These are phyloP conservation scores for Rhincodon typus DNA, from an alignment of 2,797 vertebrate species.

Conservation along the genomic window DNA sequence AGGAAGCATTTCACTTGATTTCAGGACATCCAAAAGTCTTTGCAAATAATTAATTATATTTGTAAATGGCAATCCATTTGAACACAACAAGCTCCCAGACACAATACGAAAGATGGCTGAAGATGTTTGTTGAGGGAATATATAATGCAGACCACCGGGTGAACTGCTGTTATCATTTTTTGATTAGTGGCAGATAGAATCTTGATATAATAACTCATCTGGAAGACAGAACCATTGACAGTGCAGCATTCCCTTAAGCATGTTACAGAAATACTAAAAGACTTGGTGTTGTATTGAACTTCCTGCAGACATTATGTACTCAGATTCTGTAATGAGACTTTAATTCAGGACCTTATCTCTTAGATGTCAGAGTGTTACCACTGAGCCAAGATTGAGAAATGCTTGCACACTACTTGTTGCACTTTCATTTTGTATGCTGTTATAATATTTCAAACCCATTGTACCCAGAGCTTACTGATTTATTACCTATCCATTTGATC, in stretches of 20 bases:
- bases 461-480: neutral
- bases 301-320: neutral
- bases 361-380: neutral
- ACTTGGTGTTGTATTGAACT: neutral
- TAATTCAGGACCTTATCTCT: neutral
- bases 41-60: neutral
- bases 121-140: neutral
- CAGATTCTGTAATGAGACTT: neutral
- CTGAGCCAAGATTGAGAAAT: neutral
- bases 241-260: too few species aligned
- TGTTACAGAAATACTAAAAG: too few species aligned
- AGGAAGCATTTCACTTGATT: neutral
- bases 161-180: neutral
- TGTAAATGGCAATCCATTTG: neutral
- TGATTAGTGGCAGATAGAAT: neutral
- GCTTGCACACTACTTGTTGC: neutral
- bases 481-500: neutral
- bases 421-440: neutral
- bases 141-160: neutral
- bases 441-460: neutral
- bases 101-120: neutral
- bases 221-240: neutral
- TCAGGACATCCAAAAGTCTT: neutral
- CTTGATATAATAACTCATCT: neutral
- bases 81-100: neutral